Evolutionary conservation across 2,888 invertebrate genomes (phyloP).

Genomic region (Psylliodes chrysocephalus): DNA sequence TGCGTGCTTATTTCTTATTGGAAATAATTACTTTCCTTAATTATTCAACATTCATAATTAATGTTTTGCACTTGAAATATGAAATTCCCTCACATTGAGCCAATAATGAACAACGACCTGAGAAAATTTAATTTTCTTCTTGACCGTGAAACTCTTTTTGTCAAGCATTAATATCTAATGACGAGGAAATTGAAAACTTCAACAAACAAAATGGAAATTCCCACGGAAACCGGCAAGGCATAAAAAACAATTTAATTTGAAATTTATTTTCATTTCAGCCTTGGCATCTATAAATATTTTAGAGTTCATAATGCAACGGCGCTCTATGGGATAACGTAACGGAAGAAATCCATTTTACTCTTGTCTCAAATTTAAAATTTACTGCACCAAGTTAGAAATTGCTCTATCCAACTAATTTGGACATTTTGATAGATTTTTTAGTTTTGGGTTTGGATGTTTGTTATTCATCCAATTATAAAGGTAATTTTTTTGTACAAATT

Average conservation of each 20-base stretch:
- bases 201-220: not conserved
- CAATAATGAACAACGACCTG: too few relatives aligned
- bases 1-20: too few relatives aligned
- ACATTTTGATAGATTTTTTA: too few relatives aligned
- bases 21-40: too few relatives aligned
- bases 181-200: not conserved
- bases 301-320: not conserved
- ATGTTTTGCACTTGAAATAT: too few relatives aligned
- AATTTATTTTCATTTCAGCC: constrained; percentile 1
- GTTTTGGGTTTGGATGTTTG: too few relatives aligned
- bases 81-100: too few relatives aligned
- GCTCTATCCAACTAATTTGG: too few relatives aligned
- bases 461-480: too few relatives aligned
- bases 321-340: not conserved
- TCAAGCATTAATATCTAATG: constrained; percentile 4
- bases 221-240: not conserved
- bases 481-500: too few relatives aligned
- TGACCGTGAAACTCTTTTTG: not conserved
- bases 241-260: not conserved
- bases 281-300: not conserved
- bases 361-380: not conserved
- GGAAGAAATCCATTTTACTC: not conserved
- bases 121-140: not conserved
- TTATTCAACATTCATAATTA: too few relatives aligned
- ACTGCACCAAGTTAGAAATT: too few relatives aligned